Evolutionary conservation across 1,140 invertebrate species (phyloP), one percentile per base, ranked within the genome.

Genomic region (Ips typographus): DNA sequence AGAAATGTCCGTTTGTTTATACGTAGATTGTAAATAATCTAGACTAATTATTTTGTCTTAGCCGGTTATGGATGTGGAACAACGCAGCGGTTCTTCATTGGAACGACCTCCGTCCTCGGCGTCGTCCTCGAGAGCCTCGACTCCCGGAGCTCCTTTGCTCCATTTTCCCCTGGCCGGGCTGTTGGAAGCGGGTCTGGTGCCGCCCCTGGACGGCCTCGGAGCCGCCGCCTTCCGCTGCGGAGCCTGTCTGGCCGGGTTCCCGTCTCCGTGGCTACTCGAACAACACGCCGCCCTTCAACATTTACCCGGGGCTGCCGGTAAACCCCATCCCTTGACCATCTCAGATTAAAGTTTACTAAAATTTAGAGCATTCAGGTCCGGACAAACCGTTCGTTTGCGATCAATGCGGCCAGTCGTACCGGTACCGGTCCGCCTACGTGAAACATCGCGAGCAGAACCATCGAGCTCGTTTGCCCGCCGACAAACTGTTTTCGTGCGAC

Each of bases 371-470:
- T 41, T 36, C 22, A 66, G 79, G 40, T 84, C 84, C 77, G 73
- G 92, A 94, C 78, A 95, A 94, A 76, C 92, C 92, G n/a, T 94
- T 94, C 81, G 91, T 93, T 5, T 95, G 93, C 82, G 92, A 94
- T 75, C 92, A 94, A 76, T 95, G 93, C 80, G 93, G 93, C 4
- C 93, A 95, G 75, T 92, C 91, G 74, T 95, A 95, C 80, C 87
- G 92, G 71, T 94, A 94, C 77, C 85, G 92, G 55, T 94, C 92
- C 36, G 92, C 92, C 4, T 95, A 93, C 80, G 90, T 93, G 42
- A 93, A 94, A 76, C 93, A 94, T 78, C 87, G 92, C 53, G 93
- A 94, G 77, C 92, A 94, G 80, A 94, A 94, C 76, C 93, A 95
- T 75, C 86, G 92, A 1, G 92, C 92, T 1, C 83, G 92, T 1